Base-by-base conservation (phyloP, 1,140 invertebrate genomes). In the Drosophila melanogaster region DNA sequence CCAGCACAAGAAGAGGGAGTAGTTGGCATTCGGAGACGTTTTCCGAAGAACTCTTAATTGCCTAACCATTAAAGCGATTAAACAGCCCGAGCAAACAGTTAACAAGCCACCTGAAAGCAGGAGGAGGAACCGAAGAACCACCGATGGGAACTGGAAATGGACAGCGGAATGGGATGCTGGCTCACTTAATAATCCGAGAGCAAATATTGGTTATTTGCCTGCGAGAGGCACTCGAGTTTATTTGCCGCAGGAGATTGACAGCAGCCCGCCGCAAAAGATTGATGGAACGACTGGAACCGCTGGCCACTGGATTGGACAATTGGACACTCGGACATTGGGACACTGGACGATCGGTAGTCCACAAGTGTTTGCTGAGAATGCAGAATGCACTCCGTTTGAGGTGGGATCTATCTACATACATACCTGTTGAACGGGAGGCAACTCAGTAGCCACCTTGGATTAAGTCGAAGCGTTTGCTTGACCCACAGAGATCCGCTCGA, bases 391-490 rank as follows among this genome's bases (percentile, higher is more conserved):
- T 70, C 24, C 56, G 51, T 22, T 19, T 54, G 38, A 30, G 40
- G 38, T 47, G 51, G 46, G 37, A 46, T 55, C 35, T 72, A 22
- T 22, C 2, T 3, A 22, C 19, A 22, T 22, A 49, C 53, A 22
- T 22, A 49, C 53, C 60, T 66, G 70, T 64, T 56, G 62, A 26
- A 47, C 59, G 26, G 51, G 24, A 74, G 77, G 81, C 75, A 86
- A 86, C 83, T 86, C 83, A 83, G 84, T 87, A 87, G 83, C 83
- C 83, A 87, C 83, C 83, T 87, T 79, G 84, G 84, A 87, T 87
- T 87, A 87, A 83, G 79, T 38, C 79, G 69, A 57, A 66, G 60
- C 69, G 79, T 89, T 87, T 89, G 84, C 64, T 83, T 87, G 84
- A 87, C 83, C 83, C 83, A 87, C 61, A 87, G 83, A 74, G 54